Evolutionary conservation across 2,797 vertebrate genomes (phyloP), one percentile per base, ranked within the genome.

Genomic region (Falco biarmicus): DNA sequence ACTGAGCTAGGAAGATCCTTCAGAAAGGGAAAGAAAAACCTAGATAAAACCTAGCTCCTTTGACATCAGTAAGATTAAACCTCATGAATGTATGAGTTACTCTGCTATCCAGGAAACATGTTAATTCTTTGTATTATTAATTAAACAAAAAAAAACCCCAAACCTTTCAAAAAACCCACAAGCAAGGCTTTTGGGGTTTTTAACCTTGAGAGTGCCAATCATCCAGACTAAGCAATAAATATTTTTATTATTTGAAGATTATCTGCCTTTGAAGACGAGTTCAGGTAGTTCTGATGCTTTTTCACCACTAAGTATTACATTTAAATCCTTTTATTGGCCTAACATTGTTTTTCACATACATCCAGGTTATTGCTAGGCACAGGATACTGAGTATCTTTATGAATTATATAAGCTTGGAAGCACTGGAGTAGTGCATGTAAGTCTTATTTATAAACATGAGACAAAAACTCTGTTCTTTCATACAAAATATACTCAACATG

Each of bases 321-420:
- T 71, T 79, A 76, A 69, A 59, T 75, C 10, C 20, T 76, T 50
- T 76, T 39, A 39, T 63, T 70, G 45, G 15, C 11, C 16, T 59
- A 68, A 59, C 0, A 1, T 54, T 6, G 7, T 10, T 7, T 18
- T 78, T 85, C 31, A 41, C 5, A 8, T 57, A 57, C 5, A 2
- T 34, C n/a, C 63, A 79, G 11, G 26, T 39, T 86, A 66, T 71
- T 57, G 13, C 4, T 71, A 66, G 32, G 21, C 5, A 22, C 13
- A 24, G 6, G 60, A 39, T 68, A 53, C 29, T 25, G 16, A 73
- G 25, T 10, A 15, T 41, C 63, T 53, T 61, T 82, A 61, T 77
- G 41, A 39, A 77, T 5, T 1, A 20, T 54, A 61, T 32, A 57
- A 50, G 57, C 34, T 64, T 60, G 22, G 50, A 86, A 76, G 8